Conservation (phyloP, 2,797 vertebrate species). For the Pangasius macronema region DNA sequence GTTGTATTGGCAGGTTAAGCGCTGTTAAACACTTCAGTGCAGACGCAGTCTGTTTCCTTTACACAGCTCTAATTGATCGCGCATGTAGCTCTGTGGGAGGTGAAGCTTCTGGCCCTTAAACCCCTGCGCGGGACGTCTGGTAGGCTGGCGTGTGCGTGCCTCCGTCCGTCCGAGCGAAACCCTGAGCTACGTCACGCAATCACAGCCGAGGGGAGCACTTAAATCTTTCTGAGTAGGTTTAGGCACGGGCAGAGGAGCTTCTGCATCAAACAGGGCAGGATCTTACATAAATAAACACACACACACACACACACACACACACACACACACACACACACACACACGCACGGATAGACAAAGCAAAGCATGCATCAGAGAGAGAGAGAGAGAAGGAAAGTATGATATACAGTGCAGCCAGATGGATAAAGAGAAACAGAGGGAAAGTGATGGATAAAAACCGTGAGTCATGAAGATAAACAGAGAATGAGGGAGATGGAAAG, state of each 20-base stretch:
- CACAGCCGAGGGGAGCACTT: conserved; percentile 54
- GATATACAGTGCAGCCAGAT: not conserved
- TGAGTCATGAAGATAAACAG: conserved; percentile 2
- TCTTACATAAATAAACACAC: not conserved
- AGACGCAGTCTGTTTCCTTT: conserved; percentile 40
- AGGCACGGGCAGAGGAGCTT: conserved; percentile 50
- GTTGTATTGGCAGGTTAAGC: conserved; percentile 18
- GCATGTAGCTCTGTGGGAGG: conserved; percentile 38
- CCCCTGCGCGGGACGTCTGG: conserved; percentile 6
- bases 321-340: not conserved
- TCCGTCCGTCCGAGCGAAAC: conserved; percentile 44
- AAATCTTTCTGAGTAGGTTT: conserved; percentile 57
- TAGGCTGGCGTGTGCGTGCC: conserved; percentile 16
- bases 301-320: too few relatives aligned
- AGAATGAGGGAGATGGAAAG: not conserved
- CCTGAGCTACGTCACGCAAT: conserved; percentile 51
- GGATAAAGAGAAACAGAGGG: not conserved
- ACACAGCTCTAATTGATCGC: conserved; percentile 42
- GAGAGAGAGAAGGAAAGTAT: not conserved
- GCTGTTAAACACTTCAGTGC: conserved; percentile 24
- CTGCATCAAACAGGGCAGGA: conserved; percentile 50
- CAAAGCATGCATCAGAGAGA: not conserved
- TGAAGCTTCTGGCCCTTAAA: conserved; percentile 36
- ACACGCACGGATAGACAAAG: not conserved
- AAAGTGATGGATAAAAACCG: not conserved